Conservation (phyloP, 2,113 vertebrate genomes). For the Etia nguti region DNA sequence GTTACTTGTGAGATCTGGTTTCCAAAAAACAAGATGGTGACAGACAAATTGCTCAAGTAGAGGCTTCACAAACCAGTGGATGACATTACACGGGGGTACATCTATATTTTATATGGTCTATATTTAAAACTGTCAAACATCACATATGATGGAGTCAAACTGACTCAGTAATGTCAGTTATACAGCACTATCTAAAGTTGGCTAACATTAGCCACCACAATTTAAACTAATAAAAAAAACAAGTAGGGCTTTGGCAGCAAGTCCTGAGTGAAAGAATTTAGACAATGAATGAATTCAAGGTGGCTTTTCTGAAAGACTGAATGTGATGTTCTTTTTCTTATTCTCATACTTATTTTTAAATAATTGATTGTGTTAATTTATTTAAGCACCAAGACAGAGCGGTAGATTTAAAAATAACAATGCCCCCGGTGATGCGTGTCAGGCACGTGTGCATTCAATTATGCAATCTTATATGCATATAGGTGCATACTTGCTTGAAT, state of each 20-base stretch:
- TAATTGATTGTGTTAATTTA: background rate
- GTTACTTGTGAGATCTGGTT: background rate
- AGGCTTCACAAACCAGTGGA: background rate
- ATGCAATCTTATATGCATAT: background rate
- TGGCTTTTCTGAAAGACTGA: background rate
- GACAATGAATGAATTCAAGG: background rate
- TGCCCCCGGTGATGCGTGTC: background rate
- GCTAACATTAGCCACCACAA: background rate
- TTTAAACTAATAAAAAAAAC: background rate
- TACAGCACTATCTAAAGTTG: background rate
- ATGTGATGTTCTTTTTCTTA: background rate
- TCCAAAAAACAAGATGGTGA: background rate
- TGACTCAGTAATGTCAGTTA: background rate
- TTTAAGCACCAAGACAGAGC: background rate
- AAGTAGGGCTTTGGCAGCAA: background rate
- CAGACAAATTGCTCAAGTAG: background rate
- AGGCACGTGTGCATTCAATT: background rate
- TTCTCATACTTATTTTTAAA: background rate
- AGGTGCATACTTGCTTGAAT: conserved; percentile 26
- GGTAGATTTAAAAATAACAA: background rate
- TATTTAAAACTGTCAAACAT: background rate
- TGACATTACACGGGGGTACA: background rate
- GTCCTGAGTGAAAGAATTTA: background rate
- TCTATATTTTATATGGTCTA: background rate
- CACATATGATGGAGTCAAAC: background rate